These are phyloP conservation scores for Scelioninae gen. 1 DNA, from an alignment of 2,888 invertebrate genomes.

Conservation along the genomic window DNA sequence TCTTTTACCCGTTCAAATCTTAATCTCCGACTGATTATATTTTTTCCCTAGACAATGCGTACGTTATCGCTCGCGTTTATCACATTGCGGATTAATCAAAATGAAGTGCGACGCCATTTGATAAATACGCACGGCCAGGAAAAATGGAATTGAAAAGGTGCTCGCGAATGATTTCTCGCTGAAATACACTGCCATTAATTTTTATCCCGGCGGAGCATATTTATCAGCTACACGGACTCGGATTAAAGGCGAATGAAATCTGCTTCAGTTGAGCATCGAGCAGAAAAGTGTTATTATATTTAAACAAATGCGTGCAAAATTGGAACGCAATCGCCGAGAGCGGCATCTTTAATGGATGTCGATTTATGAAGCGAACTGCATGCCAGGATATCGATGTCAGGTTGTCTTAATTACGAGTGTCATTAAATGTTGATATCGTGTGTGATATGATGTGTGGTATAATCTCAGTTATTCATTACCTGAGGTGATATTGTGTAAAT, in stretches of 20 bases:
- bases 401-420: no score
- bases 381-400: no score
- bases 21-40: no score
- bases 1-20: no score
- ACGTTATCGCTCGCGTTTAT: slow-evolving; percentile 24
- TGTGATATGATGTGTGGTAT: no score
- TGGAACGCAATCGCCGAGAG: slow-evolving; percentile 7
- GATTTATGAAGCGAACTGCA: slow-evolving; percentile 5
- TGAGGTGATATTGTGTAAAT: no score
- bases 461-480: no score
- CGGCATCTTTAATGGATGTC: slow-evolving; percentile 3
- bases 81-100: slow-evolving; percentile 36
- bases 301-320: slow-evolving; percentile 9
- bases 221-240: slow-evolving; percentile 29
- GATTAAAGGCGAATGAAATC: slow-evolving; percentile 13
- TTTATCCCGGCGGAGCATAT: slow-evolving; percentile 16
- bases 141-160: slow-evolving; percentile 46
- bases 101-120: slow-evolving; percentile 33
- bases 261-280: no score
- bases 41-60: no score
- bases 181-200: slow-evolving; percentile 32
- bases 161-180: slow-evolving; percentile 38
- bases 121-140: slow-evolving; percentile 37
- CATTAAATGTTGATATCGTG: no score
- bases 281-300: slow-evolving; percentile 22